Base-by-base conservation (phyloP, 2,888 invertebrate genomes). In the Crossocerus cetratus region DNA sequence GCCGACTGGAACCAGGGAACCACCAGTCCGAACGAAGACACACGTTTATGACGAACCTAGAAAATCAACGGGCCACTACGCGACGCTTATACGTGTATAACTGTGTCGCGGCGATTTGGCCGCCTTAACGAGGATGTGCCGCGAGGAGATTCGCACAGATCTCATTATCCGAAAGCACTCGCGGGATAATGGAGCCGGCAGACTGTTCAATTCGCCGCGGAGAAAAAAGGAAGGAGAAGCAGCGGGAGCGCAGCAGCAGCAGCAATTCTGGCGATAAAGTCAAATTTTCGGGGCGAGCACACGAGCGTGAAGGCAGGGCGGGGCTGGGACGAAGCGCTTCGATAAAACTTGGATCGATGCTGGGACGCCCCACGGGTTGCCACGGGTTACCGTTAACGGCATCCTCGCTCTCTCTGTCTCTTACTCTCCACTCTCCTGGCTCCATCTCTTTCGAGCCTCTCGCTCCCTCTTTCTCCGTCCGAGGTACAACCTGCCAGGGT, bases 321-420 rank as follows among this genome's bases (percentile, higher is more conserved):
- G 89, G 88, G 89, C 88, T 85, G 86, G 76, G 32, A 32, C 32
- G 32, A 32, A 83, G 80, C 75, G 77, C 75, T 88, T 89, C 86
- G 89, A 89, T 88, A 88, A 89, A 89, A 87, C 86, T 87, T 87
- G 88, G 90, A 90, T 90, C 90, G 89, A 90, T 90, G 89, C 89
- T 87, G 88, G 88, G 87, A 88, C 86, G 87, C 88, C 82, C 86
- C 76, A 62, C 75, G 79, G 81, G 90, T 90, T 90, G 90, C 90
- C 80, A 90, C 78, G 89, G 89, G 89, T 88, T 88, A 90, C 90
- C 87, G 88, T 90, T 89, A 90, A 90, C 88, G 86, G 87, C 88
- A 88, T 89, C 88, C 87, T 86, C 79, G 80, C 75, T 72, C 63
- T 32, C 8, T 32, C 32, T 32, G 1, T 32, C 8, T 32, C n/a